Evolutionary conservation across 2,888 invertebrate species (phyloP).

Genomic region (Cinara cedri): DNA sequence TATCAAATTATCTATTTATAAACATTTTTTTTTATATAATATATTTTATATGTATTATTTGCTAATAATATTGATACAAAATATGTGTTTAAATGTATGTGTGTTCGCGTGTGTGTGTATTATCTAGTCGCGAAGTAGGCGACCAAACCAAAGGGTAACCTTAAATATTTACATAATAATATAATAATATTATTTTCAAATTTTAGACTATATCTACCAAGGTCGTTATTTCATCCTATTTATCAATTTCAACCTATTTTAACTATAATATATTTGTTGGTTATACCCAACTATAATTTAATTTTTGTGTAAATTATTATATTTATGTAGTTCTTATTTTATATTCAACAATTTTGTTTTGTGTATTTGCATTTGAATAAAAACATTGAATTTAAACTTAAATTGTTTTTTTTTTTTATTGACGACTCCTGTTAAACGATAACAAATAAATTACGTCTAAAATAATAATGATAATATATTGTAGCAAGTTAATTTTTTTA

Average conservation of each 20-base stretch:
- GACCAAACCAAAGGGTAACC: constrained; percentile 53
- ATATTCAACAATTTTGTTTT: constrained; percentile 8
- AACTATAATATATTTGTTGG: neutral
- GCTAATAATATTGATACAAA: neutral
- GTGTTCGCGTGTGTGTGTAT: constrained; percentile 29
- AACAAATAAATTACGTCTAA: constrained; percentile 25
- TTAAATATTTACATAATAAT: constrained; percentile 12
- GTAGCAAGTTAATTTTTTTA: too few species aligned
- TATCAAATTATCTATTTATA: neutral
- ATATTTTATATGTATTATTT: too few species aligned
- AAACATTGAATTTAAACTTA: neutral
- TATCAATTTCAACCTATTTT: constrained; percentile 11
- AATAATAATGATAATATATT: neutral
- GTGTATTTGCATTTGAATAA: constrained; percentile 3
- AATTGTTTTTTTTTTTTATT: neutral
- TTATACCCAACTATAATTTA: neutral
- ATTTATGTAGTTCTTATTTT: constrained; percentile 6
- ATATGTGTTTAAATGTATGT: constrained; percentile 9
- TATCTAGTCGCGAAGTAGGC: constrained; percentile 52
- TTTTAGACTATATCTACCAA: constrained; percentile 26
- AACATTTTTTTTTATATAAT: constrained; percentile 9
- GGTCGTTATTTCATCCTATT: constrained; percentile 34
- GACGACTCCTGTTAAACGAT: neutral
- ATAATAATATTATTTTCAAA: constrained; percentile 14
- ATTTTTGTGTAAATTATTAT: constrained; percentile 13